Base-by-base conservation (phyloP, 2,113 vertebrate species). In the Thymallus thymallus region DNA sequence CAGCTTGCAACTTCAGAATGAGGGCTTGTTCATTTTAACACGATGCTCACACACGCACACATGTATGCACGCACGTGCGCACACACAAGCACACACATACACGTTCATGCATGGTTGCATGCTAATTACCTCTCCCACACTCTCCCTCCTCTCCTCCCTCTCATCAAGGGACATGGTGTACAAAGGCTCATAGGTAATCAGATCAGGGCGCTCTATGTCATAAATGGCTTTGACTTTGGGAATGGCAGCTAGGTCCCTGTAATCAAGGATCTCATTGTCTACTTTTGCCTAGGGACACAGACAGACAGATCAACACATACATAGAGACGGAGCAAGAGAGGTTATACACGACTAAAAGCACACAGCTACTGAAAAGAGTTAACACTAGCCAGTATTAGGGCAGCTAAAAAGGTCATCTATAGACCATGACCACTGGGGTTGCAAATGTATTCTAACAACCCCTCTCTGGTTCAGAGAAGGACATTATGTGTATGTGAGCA, bases 221-320 rank as follows among this genome's bases (percentile, higher is more conserved):
- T 96, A 96, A 92, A 96, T 96, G 68, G 95, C 95, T 91, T 96
- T 96, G 88, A 96, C 95, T 91, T 94, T 96, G 90, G 95, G 95
- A 85, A 96, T 96, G 85, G 95, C 95, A 78, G 95, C 95, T 90
- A 96, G 92, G 82, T 96, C 94, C 88, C 95, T 95, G 87, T 96
- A 96, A 91, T 96, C 95, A 89, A 96, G 93, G 90, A 96, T 95
- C 89, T 96, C 95, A 85, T 96, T 95, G 93, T 96, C 95, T 91
- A 96, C 95, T 95, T 94, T 96, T 92, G 95, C 95, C 95, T 96
- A 90, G 78, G 68, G 86, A 93, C 88, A 94, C 88, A 92, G 90
- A 94, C 81, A 91, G 85, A 93, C 87, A 90, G 87, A 68, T 22
- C 55, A 45, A 30, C 13, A 72, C 74, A 76, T 72, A 87, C 56